Evolutionary conservation across 2,888 invertebrate species (phyloP).

Genomic region (Peribatodes rhomboidaria): DNA sequence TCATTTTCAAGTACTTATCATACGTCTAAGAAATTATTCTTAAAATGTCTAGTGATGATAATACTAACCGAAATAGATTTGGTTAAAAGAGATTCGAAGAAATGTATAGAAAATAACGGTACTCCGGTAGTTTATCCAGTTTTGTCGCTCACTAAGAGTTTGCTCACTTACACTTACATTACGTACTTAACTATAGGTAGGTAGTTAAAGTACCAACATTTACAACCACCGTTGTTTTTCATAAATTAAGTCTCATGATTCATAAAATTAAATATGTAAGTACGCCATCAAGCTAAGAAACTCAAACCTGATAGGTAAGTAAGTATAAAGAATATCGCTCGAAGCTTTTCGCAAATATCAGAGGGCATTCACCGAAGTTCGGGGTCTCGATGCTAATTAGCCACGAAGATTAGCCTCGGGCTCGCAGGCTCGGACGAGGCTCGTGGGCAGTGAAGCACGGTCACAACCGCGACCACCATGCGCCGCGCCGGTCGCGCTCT

Average conservation of each 20-base stretch:
- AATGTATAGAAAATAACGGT: no score
- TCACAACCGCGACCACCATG: slow-evolving; percentile 75
- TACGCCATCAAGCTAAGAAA: neutral
- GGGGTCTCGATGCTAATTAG: slow-evolving; percentile 75
- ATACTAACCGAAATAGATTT: no score
- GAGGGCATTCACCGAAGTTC: slow-evolving; percentile 83
- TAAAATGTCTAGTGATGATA: no score
- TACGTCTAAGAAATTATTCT: no score
- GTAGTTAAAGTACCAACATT: neutral
- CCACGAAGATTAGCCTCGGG: slow-evolving; percentile 70
- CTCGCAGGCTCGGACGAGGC: slow-evolving; percentile 41
- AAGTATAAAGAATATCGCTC: slow-evolving; percentile 34
- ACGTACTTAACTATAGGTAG: neutral
- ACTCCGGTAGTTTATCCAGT: no score
- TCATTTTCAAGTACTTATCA: no score
- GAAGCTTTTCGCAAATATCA: slow-evolving; percentile 51
- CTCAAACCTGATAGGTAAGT: slow-evolving; percentile 17
- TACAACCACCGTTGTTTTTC: neutral
- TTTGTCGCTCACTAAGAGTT: no score
- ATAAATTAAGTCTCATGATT: neutral
- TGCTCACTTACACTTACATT: neutral
- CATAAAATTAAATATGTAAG: neutral
- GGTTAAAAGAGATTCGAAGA: no score
- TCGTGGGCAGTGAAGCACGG: slow-evolving; percentile 69
- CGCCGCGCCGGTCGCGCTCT: slow-evolving; percentile 67